Evolutionary conservation across 2,797 vertebrate species (phyloP).

Genomic region (Lepus oiostolus): DNA sequence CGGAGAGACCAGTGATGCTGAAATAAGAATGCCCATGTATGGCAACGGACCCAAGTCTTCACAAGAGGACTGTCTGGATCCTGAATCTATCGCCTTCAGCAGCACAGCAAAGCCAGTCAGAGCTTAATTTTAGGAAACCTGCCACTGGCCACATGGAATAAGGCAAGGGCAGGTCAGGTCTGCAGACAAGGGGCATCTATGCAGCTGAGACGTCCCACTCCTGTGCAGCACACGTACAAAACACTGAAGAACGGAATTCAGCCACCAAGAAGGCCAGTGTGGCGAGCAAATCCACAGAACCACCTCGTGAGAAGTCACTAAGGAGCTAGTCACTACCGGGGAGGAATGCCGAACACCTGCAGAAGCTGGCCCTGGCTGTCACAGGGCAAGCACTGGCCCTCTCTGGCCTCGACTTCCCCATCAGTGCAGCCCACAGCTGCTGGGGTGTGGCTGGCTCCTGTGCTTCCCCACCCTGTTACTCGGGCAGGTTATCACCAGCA

Average conservation of each 20-base stretch:
- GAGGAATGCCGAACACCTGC: neutral
- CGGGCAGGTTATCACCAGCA: neutral
- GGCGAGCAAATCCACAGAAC: neutral
- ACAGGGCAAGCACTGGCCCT: neutral
- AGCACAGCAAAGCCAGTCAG: neutral
- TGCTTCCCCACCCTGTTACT: neutral
- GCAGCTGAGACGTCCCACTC: neutral
- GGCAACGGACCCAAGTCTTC: neutral
- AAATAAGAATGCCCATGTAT: neutral
- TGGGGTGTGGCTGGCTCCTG: neutral
- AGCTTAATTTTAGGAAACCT: constrained; percentile 11
- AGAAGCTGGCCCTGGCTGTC: neutral
- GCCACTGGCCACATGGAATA: neutral
- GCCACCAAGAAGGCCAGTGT: neutral
- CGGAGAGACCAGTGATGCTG: neutral
- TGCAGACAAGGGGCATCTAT: neutral
- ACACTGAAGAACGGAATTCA: neutral
- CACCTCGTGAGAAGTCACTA: neutral
- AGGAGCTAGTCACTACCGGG: neutral
- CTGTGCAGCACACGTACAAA: neutral
- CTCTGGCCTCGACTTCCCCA: neutral
- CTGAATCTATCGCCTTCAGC: neutral
- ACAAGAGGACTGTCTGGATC: neutral
- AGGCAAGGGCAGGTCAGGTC: neutral
- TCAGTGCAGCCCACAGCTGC: neutral